Conservation (phyloP, 2,888 invertebrate genomes). For the Oeneis ivallda region DNA sequence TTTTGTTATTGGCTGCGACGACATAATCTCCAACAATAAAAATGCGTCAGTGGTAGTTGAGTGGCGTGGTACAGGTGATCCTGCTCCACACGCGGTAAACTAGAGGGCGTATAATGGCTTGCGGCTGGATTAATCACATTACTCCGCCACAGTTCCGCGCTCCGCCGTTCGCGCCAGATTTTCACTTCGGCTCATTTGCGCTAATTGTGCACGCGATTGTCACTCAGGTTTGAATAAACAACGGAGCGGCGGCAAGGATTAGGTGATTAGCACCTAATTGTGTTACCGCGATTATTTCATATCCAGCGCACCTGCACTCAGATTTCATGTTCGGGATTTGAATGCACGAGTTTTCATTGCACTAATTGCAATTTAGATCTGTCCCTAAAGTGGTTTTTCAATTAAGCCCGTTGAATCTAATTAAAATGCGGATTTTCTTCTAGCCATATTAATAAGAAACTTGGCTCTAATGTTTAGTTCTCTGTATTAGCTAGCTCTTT, state of each 20-base stretch:
- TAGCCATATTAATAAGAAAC: not conserved
- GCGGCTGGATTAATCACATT: constrained; percentile 77
- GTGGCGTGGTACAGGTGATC: constrained; percentile 29
- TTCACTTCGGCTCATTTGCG: constrained; percentile 81
- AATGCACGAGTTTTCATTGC: constrained; percentile 58
- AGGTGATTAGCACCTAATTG: constrained; percentile 81
- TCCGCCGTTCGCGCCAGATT: constrained; percentile 67
- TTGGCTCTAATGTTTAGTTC: not conserved
- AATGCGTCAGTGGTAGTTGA: constrained; percentile 12
- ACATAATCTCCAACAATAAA: constrained; percentile 25
- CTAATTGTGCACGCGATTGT: constrained; percentile 81
- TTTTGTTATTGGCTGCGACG: constrained; percentile 15
- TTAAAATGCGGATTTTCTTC: not conserved
- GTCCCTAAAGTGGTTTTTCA: constrained; percentile 25
- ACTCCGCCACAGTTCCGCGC: constrained; percentile 50
- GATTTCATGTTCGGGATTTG: constrained; percentile 74
- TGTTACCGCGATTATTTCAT: constrained; percentile 79
- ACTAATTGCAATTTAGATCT: constrained; percentile 34
- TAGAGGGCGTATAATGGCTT: constrained; percentile 64
- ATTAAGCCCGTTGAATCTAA: constrained; percentile 21
- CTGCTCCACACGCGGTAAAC: constrained; percentile 24
- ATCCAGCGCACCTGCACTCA: constrained; percentile 67
- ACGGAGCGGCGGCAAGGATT: constrained; percentile 78
- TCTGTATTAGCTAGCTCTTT: too few species aligned
- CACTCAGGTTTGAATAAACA: constrained; percentile 82